Evolutionary conservation across 2,888 invertebrate species (phyloP), one percentile per base, ranked within the genome.

Genomic region (Agrotis clavis): DNA sequence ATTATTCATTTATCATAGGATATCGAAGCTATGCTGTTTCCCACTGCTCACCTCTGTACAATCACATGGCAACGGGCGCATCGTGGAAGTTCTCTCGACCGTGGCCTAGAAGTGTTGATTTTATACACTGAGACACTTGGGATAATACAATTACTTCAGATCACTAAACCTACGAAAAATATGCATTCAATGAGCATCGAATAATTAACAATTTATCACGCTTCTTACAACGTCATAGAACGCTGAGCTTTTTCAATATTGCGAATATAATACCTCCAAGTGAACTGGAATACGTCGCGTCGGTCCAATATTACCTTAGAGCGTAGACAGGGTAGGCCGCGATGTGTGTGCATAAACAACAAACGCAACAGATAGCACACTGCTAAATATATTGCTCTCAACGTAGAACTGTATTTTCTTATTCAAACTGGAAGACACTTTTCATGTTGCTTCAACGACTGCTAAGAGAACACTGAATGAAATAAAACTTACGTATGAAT

Each of bases 31-130:
- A 77, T 71, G 61, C 74, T 61, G 65, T 72, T 83, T 67, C 67
- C 73, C 69, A 57, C 67, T 60, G 76, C 85, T 85, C 82, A 86
- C 85, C 84, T 86, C 86, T 66, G 83, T 79, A 81, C 85, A 84
- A 76, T 86, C 81, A 72, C 85, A 85, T 61, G 81, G 73, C 61
- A 82, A 74, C 57, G 78, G 76, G 41, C 68, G 70, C 48, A 70
- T 68, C 74, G 79, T 59, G 41, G 76, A 68, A 16, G 77, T 74
- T 74, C 79, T 79, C 81, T 79, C 83, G 59, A 79, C 83, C 11
- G 76, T 74, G 18, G 85, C 79, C 85, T 86, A 86, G 57, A 86
- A 85, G 62, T 71, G 63, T 71, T 66, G 54, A 83, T 84, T 76
- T 73, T 16, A 78, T 48, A 78, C 41, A 74, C 71, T 67, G 63